phyloP scores from a whole-genome alignment of 2,113 vertebrate genomes.

The Isurus oxyrinchus region DNA sequence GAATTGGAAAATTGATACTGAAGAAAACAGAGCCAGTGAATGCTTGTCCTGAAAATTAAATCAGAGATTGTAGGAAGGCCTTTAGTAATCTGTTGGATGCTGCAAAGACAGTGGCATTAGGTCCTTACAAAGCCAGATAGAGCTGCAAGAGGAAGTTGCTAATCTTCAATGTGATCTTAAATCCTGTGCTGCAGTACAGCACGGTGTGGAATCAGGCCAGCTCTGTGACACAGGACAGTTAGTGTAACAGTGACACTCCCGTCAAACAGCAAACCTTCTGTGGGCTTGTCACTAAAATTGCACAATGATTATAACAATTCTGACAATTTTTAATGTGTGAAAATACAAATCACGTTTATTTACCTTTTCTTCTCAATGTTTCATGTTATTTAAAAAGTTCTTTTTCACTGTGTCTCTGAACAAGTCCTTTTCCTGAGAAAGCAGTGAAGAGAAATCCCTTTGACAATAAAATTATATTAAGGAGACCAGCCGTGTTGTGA shows the following conservation, averaged over 20 bases:
- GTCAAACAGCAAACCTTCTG: not conserved
- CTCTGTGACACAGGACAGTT: not conserved
- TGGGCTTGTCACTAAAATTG: too few relatives aligned
- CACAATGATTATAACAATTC: too few relatives aligned
- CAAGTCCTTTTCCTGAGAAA: not conserved
- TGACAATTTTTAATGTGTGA: too few relatives aligned
- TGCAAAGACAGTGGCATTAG: not conserved
- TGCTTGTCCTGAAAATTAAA: not conserved
- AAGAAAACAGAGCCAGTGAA: not conserved
- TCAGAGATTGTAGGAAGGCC: not conserved
- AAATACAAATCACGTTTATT: too few relatives aligned
- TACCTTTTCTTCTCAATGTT: too few relatives aligned
- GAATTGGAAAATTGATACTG: not conserved
- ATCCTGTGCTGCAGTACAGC: not conserved
- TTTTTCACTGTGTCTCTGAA: not conserved
- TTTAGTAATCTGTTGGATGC: not conserved
- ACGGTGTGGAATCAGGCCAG: not conserved
- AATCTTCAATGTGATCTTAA: not conserved
- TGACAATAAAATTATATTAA: not conserved
- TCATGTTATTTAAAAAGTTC: not conserved
- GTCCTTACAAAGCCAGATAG: not conserved
- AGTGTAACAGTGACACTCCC: not conserved
- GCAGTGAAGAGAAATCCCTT: not conserved
- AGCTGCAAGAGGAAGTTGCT: not conserved
- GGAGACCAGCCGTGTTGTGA: too few relatives aligned